A percentile compares a stretch with the other conserved stretches of the same genome.
Evolutionary conservation across 2,797 vertebrate genomes (phyloP).

Genomic region (Hylomyscus alleni): DNA sequence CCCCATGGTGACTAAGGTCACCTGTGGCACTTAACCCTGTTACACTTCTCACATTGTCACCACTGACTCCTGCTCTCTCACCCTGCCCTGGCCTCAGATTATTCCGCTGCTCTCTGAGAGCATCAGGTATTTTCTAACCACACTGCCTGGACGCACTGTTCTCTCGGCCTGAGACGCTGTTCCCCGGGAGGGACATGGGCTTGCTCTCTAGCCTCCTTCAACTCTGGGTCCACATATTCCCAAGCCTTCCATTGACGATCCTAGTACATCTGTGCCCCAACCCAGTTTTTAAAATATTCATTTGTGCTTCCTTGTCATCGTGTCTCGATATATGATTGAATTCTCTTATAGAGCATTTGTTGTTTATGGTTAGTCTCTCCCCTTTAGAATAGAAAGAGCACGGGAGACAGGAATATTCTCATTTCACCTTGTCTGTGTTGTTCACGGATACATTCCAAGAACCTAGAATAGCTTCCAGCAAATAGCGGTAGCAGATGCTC

Average conservation of each 20-base stretch:
- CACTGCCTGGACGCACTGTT: rapidly evolving
- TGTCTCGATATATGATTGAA: not conserved
- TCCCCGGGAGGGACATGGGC: not conserved
- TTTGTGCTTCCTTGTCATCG: not conserved
- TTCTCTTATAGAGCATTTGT: not conserved
- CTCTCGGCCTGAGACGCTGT: not conserved
- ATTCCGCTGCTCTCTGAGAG: not conserved
- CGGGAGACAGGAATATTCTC: not conserved
- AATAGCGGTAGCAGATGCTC: not conserved
- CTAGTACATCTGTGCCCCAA: not conserved
- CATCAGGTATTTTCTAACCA: rapidly evolving
- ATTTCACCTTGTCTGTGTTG: not conserved
- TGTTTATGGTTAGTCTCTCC: not conserved
- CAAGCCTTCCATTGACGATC: not conserved
- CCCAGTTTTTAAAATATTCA: not conserved
- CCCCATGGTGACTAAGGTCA: not conserved
- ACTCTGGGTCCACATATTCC: not conserved
- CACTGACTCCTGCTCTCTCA: not conserved
- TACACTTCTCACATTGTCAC: not conserved
- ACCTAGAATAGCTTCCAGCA: not conserved
- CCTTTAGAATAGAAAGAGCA: not conserved
- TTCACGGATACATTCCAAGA: not conserved
- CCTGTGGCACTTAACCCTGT: not conserved
- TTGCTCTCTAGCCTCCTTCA: not conserved
- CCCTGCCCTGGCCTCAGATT: not conserved